A percentile compares a stretch with the other conserved stretches of the same genome.
These are phyloP conservation scores for Tachuris rubrigastra DNA, from an alignment of 2,113 vertebrate genomes.

Conservation along the genomic window DNA sequence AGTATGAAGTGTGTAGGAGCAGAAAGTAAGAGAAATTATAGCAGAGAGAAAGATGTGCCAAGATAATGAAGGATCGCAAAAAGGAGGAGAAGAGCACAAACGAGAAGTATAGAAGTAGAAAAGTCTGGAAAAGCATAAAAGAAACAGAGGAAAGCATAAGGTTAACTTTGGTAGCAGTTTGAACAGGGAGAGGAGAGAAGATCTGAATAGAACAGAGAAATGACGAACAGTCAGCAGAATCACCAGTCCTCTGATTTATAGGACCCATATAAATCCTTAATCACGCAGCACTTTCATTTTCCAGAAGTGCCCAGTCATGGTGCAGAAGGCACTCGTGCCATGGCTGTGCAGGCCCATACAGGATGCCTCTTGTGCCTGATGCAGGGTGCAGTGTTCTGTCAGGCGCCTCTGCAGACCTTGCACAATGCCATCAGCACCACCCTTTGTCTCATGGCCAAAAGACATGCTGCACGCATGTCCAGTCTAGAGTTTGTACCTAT, in stretches of 20 bases:
- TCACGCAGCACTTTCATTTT: not conserved
- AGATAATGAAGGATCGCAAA: not conserved
- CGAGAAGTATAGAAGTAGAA: not conserved
- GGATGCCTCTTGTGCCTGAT: not conserved
- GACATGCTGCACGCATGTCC: not conserved
- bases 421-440: not conserved
- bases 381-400: accelerated
- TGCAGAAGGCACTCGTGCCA: not conserved
- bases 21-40: not conserved
- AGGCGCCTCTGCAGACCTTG: accelerated
- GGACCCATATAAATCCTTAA: not conserved
- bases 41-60: not conserved
- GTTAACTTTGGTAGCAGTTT: not conserved
- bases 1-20: not conserved
- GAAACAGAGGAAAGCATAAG: not conserved
- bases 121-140: not conserved
- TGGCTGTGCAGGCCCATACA: accelerated
- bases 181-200: not conserved
- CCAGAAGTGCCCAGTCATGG: not conserved
- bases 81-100: not conserved
- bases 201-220: not conserved
- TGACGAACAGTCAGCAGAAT: not conserved
- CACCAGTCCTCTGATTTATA: not conserved
- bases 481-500: not conserved
- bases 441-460: not conserved